Evolutionary conservation across 2,797 vertebrate species (phyloP).

Genomic region (Helarctos malayanus): DNA sequence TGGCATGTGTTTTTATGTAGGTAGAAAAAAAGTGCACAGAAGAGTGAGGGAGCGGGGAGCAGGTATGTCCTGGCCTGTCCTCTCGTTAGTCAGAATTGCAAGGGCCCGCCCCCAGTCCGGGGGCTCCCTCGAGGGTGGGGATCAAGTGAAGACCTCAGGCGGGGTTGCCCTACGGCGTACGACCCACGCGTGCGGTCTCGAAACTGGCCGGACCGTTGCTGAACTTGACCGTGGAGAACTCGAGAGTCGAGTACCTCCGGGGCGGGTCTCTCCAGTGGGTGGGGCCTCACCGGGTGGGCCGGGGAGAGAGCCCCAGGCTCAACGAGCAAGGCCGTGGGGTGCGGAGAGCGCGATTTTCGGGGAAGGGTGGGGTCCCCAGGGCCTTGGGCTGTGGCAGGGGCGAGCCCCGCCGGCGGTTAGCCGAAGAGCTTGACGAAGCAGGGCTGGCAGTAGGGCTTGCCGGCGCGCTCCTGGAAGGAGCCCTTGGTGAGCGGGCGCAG

Average conservation of each 20-base stretch:
- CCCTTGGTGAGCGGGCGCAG: slow-evolving; percentile 95
- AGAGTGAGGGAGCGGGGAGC: neutral
- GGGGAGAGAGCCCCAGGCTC: neutral
- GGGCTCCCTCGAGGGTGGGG: neutral
- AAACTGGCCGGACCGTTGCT: neutral
- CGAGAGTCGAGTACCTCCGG: slow-evolving; percentile 17
- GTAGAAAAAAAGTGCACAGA: slow-evolving; percentile 78
- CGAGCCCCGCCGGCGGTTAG: slow-evolving; percentile 72
- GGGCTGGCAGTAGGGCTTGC: slow-evolving; percentile 96
- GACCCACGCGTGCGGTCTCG: neutral
- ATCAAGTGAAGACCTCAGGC: neutral
- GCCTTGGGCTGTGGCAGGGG: neutral
- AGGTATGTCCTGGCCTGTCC: neutral
- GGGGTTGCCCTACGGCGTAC: neutral
- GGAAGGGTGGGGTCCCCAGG: neutral
- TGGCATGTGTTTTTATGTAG: slow-evolving; percentile 80
- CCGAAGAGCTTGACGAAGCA: slow-evolving; percentile 96
- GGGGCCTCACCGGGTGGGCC: neutral
- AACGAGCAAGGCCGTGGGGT: neutral
- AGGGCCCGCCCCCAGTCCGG: neutral
- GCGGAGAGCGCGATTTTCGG: neutral
- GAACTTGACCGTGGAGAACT: neutral
- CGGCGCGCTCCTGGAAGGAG: slow-evolving; percentile 96
- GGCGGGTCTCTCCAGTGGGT: neutral
- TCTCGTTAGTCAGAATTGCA: neutral